These are phyloP conservation scores for Machimus rusticus DNA, from an alignment of 2,888 invertebrate species.

Conservation along the genomic window DNA sequence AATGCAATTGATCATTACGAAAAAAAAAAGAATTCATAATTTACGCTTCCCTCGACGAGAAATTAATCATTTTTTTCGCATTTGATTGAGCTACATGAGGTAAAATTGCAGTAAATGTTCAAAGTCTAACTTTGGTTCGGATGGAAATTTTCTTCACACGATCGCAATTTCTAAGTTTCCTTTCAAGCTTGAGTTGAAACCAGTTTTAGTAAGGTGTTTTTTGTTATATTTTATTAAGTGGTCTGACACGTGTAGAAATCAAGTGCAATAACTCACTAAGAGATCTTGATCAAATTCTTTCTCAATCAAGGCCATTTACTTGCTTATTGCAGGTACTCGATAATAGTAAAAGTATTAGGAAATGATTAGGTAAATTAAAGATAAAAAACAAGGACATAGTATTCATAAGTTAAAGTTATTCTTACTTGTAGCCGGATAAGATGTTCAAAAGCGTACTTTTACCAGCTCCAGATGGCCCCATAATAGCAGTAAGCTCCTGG, in stretches of 20 bases:
- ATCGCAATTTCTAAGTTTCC: not conserved
- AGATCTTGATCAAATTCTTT: not conserved
- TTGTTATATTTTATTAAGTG: not conserved
- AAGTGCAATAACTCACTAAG: not conserved
- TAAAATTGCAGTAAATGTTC: not conserved
- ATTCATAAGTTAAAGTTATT: not conserved
- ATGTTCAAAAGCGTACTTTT: conserved; percentile 94
- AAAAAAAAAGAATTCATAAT: not conserved
- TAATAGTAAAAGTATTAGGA: not conserved
- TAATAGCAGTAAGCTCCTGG: conserved; percentile 93
- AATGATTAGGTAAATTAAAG: not conserved
- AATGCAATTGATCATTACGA: not conserved
- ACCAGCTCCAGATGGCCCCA: conserved; percentile 96
- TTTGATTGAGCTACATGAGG: not conserved
- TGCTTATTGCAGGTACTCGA: not conserved
- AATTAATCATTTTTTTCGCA: not conserved
- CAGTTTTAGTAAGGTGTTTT: not conserved
- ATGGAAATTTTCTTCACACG: not conserved
- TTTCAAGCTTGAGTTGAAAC: not conserved
- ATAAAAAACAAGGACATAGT: not conserved
- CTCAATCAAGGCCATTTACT: not conserved
- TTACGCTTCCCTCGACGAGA: not conserved
- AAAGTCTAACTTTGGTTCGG: not conserved
- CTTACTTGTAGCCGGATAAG: conserved; percentile 94
- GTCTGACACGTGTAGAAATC: not conserved